Base-by-base conservation (phyloP, 2,797 vertebrate species). In the Rhabdomys pumilio region DNA sequence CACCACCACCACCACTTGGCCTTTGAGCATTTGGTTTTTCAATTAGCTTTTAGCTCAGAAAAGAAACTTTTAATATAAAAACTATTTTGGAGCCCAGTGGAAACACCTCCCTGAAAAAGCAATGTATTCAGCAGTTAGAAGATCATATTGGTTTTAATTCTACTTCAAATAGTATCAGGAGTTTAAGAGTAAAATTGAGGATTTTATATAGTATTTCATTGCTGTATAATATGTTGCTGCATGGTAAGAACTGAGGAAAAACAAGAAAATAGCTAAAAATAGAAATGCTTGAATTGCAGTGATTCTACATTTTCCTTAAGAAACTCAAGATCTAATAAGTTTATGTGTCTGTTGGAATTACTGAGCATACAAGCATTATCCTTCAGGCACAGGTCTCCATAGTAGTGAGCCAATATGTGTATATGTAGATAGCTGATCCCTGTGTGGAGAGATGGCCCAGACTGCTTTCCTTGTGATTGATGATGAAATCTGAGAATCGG, bases 111-210 rank as follows among this genome's bases (percentile, higher is more conserved):
- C 41, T 85, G 59, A 24, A 86, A 69, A 89, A 86, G 47, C 38
- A 95, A 65, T 72, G 4, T 79, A 11, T 63, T 85, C 5, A 44
- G 22, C 55, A 75, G 47, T 93, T 94, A 93, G 50, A 92, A 79
- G 55, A 86, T 82, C 24, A 91, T 83, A 69, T 44, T 90, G n/a
- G n/a, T 92, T 93, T 93, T 65, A 81, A 80, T 93, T 96, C 34
- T 38, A 55, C 53, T 93, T 97, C 80, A 44, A 44, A 14, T 72
- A 86, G 75, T 93, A 95, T 59, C 4, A 50, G 65, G 72, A 91
- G 26, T 87, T 89, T 77, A 89, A 77, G 41, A 89, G 55, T 90
- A 44, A 92, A 95, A 93, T 44, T 94, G 57, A 83, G 61, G 91
- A 86, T 95, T 94, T 4, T 44, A 76, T 47, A 65, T 94, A 34